phyloP scores from a whole-genome alignment of 2,797 vertebrate species.

The Holocentrus rufus region DNA sequence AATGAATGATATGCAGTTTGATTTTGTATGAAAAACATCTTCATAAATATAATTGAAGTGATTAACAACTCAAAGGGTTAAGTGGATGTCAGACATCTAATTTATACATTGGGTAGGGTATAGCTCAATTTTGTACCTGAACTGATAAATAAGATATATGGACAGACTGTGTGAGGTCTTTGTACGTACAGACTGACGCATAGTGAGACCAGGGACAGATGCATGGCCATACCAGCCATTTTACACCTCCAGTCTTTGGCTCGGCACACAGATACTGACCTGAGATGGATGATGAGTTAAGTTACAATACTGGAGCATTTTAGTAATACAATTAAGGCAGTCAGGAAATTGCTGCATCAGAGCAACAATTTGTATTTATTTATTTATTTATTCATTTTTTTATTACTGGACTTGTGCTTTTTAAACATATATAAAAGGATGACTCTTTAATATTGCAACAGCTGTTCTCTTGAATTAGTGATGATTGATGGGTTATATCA shows the following conservation, averaged over 20 bases:
- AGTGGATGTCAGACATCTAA: not conserved
- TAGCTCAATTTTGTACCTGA: not conserved
- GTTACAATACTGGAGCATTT: not conserved
- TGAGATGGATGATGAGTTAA: constrained; percentile 75
- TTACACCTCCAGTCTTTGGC: constrained; percentile 74
- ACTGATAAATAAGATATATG: constrained; percentile 8
- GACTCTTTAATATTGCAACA: not conserved
- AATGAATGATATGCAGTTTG: constrained; percentile 37
- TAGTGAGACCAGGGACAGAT: constrained; percentile 67
- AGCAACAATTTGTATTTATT: not conserved
- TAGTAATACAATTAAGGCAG: not conserved
- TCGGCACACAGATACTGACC: constrained; percentile 62
- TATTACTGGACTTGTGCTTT: not conserved
- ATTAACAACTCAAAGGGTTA: not conserved
- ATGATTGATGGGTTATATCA: not conserved
- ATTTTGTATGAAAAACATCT: constrained; percentile 31
- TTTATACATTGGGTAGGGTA: not conserved
- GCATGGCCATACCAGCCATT: constrained; percentile 79
- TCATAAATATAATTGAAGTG: constrained; percentile 28
- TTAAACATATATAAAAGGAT: not conserved
- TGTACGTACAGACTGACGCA: constrained; percentile 51
- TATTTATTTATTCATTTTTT: too few species aligned
- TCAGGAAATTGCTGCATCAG: not conserved
- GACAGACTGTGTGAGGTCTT: constrained; percentile 18
- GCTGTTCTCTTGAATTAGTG: not conserved